These are phyloP conservation scores for Psilopsiagon aymara DNA, from an alignment of 2,113 vertebrate species.

Conservation along the genomic window DNA sequence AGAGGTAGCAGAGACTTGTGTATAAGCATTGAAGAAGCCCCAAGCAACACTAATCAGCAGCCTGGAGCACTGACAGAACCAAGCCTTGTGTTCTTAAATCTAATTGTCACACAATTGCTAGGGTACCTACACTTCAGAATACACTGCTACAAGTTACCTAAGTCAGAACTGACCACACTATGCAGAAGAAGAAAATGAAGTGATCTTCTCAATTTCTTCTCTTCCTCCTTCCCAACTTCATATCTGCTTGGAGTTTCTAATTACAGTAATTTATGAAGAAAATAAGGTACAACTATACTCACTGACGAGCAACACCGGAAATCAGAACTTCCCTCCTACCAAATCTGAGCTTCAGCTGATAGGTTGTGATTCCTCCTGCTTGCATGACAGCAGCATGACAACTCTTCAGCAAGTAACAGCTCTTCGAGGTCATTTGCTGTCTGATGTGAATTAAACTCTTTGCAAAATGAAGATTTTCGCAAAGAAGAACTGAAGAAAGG, in stretches of 20 bases:
- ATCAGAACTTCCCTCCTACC: neutral
- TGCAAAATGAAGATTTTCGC: neutral
- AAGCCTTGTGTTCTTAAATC: neutral
- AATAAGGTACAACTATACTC: neutral
- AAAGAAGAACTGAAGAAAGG: neutral
- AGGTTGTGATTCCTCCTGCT: neutral
- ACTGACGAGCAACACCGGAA: neutral
- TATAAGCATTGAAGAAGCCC: neutral
- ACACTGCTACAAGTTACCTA: neutral
- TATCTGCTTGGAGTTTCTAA: neutral
- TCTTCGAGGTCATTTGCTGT: neutral
- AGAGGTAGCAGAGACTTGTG: neutral
- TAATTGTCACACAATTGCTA: neutral
- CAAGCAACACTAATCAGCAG: neutral
- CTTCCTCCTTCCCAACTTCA: fast-evolving
- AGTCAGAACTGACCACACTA: neutral
- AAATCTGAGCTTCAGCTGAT: neutral
- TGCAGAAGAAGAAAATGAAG: neutral
- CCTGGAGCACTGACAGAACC: neutral
- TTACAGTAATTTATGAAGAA: neutral
- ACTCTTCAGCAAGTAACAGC: neutral
- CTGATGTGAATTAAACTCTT: neutral
- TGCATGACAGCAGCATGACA: neutral
- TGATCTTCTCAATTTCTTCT: neutral
- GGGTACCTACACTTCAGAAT: neutral